Base-by-base conservation (phyloP, 1,140 invertebrate genomes). In the Tachypleus tridentatus region DNA sequence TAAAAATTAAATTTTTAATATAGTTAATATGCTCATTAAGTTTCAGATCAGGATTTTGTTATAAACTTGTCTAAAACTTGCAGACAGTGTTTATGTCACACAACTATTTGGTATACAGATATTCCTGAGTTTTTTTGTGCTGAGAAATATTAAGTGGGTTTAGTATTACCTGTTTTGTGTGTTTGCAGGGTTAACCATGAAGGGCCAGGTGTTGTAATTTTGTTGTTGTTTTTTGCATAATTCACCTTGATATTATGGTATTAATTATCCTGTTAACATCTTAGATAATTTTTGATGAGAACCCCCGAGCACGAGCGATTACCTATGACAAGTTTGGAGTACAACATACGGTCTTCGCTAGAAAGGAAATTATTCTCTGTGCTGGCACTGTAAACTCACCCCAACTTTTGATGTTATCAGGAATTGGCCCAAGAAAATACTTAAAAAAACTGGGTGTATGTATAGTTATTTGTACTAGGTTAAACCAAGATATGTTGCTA, bases 371-470 rank as follows among this genome's bases (percentile, higher is more conserved):
- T 0, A 82, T 94, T 3, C 75, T 91, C 58, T 89, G 87, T 3
- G 87, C 88, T 0, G 91, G 91, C 0, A 83, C 90, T 0, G 82
- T 93, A 9, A 85, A 86, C 51, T 85, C 86, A 3, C 89, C 91
- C 1, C 88, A 92, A 65, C 69, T 96, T n/a, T 80, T 96, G 10
- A 89, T 95, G 89, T 72, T 94, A 0, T 93, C 89, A 29, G 93
- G 93, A 0, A 82, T 95, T 47, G 92, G 92, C 0, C 90, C 90
- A 0, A 80, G 77, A 1, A 84, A 89, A 8, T 75, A 79, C 65
- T 60, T 80, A 49, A 53, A 65, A 58, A 8, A 69, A 61, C 59
- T 70, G 29, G 63, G 68, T 48, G 71, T 72, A 57, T 60, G 61
- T 58, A 8, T n/a, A 29, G 29, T 29, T 29, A 29, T 29, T 29